Conservation (phyloP, 2,888 invertebrate species). For the Philereme vetulata region DNA sequence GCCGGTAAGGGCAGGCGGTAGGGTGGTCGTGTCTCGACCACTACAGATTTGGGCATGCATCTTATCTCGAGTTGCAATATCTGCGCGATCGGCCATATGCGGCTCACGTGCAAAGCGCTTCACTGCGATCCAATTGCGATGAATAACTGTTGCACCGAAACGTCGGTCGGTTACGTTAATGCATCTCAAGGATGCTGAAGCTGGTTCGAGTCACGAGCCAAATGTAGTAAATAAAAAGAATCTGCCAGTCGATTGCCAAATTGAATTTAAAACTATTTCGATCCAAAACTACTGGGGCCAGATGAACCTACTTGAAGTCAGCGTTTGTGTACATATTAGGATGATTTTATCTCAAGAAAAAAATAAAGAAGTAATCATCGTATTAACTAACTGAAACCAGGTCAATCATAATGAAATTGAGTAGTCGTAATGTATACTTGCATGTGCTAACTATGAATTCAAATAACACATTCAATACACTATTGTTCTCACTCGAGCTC, state of each 20-base stretch:
- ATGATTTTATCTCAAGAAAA: too few relatives aligned
- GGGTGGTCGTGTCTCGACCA: conserved; percentile 37
- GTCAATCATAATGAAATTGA: too few relatives aligned
- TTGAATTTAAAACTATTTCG: conserved; percentile 22
- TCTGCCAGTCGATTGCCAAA: conserved; percentile 52
- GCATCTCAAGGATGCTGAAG: conserved; percentile 52
- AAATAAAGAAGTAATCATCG: too few relatives aligned
- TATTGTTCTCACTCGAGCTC: conserved; percentile 55
- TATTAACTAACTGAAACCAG: too few relatives aligned
- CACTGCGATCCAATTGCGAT: conserved; percentile 48
- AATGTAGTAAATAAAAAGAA: conserved; percentile 21
- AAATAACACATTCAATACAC: conserved; percentile 52
- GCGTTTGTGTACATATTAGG: too few relatives aligned
- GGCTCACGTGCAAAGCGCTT: conserved; percentile 48
- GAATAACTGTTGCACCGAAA: conserved; percentile 52
- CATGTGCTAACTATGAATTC: conserved; percentile 50
- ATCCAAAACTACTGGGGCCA: too few relatives aligned
- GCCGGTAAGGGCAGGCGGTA: conserved; percentile 35
- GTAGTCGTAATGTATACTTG: too few relatives aligned
- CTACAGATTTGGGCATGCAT: conserved; percentile 49
- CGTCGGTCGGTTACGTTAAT: conserved; percentile 33
- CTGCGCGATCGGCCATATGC: conserved; percentile 46
- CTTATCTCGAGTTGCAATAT: conserved; percentile 48
- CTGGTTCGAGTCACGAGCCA: background rate
- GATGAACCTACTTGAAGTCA: too few relatives aligned